These are phyloP conservation scores for Phytoseiulus persimilis DNA, from an alignment of 2,888 invertebrate genomes.

Conservation along the genomic window DNA sequence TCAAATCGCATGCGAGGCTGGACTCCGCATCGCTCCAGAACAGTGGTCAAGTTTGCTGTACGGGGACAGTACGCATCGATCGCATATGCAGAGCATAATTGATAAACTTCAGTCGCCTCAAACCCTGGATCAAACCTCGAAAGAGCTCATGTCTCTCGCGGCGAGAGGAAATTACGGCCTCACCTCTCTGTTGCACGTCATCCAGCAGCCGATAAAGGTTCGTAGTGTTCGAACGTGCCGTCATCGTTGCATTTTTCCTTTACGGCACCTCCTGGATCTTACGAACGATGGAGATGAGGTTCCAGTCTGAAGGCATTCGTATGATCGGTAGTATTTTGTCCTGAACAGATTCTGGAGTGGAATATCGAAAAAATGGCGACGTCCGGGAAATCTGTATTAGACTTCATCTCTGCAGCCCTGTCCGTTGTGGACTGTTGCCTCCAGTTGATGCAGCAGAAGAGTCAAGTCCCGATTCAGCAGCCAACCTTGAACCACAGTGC, in stretches of 20 bases:
- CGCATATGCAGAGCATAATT: constrained; percentile 79
- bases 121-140: constrained; percentile 25
- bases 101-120: constrained; percentile 50
- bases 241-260: background rate
- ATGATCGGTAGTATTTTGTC: too few relatives aligned
- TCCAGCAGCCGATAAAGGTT: constrained; percentile 12
- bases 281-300: too few relatives aligned
- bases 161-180: background rate
- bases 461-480: background rate
- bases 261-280: too few relatives aligned
- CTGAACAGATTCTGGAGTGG: constrained; percentile 10
- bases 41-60: constrained; percentile 95
- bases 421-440: constrained; percentile 15
- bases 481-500: background rate
- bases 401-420: constrained; percentile 19
- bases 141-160: constrained; percentile 32
- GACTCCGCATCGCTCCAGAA: constrained; percentile 89
- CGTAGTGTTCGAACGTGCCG: background rate
- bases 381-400: constrained; percentile 9
- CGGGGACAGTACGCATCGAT: constrained; percentile 87
- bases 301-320: too few relatives aligned
- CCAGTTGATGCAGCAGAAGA: background rate
- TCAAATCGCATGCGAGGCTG: constrained; percentile 94
- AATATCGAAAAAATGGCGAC: background rate
- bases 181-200: background rate